phyloP scores from a whole-genome alignment of 2,888 invertebrate genomes.

The Sicus ferrugineus region DNA sequence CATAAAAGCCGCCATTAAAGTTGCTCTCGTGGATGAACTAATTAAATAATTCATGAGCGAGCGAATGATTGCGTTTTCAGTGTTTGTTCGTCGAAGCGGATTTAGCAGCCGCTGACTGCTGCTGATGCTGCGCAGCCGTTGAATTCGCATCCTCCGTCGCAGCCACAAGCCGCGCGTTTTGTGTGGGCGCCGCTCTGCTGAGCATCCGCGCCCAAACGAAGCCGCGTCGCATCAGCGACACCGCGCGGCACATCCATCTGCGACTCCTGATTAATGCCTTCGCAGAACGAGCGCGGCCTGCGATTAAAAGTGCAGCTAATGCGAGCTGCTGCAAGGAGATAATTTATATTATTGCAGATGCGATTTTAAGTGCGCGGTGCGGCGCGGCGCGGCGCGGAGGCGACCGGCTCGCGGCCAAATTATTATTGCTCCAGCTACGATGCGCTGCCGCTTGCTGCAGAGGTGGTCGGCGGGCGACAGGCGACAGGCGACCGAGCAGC shows the following conservation, averaged over 20 bases:
- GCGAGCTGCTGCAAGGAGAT: not conserved
- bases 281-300: too few relatives aligned
- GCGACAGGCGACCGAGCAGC: too few relatives aligned
- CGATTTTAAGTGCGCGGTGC: not conserved
- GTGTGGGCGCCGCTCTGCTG: not conserved
- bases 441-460: not conserved
- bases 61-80: too few relatives aligned
- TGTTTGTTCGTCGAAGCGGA: too few relatives aligned
- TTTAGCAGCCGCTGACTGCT: too few relatives aligned
- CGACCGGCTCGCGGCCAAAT: constrained; percentile 51
- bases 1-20: too few relatives aligned
- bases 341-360: constrained; percentile 2
- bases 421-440: constrained; percentile 9
- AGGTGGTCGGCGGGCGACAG: too few relatives aligned
- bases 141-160: not conserved
- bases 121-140: not conserved
- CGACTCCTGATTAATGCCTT: too few relatives aligned
- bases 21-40: not conserved
- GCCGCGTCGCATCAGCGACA: not conserved
- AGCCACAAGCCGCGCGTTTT: not conserved
- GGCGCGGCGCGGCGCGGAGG: not conserved
- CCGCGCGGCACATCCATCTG: too few relatives aligned
- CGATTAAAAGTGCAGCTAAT: constrained; percentile 15
- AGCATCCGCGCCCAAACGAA: not conserved
- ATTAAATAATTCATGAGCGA: not conserved